Base-by-base conservation (phyloP, 2,113 vertebrate species). In the Chionis minor region DNA sequence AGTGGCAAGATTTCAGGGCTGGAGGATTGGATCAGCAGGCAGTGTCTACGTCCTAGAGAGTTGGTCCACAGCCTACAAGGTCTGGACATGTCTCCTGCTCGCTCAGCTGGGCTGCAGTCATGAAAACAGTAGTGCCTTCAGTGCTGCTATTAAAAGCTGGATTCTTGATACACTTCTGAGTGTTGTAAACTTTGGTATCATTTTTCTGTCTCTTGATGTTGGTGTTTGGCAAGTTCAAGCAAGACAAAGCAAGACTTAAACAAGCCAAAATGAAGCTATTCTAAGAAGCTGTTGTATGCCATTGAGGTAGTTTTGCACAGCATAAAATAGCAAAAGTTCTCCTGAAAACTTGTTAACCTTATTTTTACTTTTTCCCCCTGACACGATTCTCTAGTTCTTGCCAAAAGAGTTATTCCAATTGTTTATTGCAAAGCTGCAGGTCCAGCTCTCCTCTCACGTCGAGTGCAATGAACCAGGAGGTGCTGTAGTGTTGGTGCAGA, bases 221-320 rank as follows among this genome's bases (percentile, higher is more conserved):
- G 8, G 5, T 33, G 8, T 61, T 82, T n/a, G 75, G 17, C 7
- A 58, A 67, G 28, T 47, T 66, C 27, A 80, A 38, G 13, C 6
- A 77, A 67, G 30, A 10, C 8, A 61, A 72, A 69, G 14, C 8
- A 71, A 67, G 23, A 52, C 14, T 35, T 44, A 45, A 74, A 52
- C 2, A 32, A 38, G 10, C 12, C 2, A 54, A 74, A 70, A 69
- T 56, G 19, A 75, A 75, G 23, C 9, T 55, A 5, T 8, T 44
- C 2, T 28, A n/a, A 70, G 51, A 62, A 59, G 4, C 5, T 58
- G 27, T 6, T 1, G 2, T 15, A 8, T 75, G 30, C 0, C 0
- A 1, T 9, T 45, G 30, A 59, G 10, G 35, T 72, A 74, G 12
- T 0, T 75, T 55, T 72, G 16, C 17, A 21, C 20, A 52, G 14